phyloP scores from a whole-genome alignment of 2,888 invertebrate species.

The Mamestra brassicae region DNA sequence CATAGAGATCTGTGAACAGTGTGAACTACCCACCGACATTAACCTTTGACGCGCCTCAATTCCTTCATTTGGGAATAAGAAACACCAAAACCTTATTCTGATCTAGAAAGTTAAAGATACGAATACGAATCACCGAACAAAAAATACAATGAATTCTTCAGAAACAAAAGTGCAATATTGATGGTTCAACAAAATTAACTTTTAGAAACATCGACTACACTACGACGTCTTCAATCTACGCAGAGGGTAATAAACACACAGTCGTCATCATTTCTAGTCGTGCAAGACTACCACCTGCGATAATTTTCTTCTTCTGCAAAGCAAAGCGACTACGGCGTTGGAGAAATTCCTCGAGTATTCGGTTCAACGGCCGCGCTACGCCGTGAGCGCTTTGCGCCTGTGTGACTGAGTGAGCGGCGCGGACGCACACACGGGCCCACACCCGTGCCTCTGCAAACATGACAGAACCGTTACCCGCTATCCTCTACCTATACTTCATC shows the following conservation, averaged over 20 bases:
- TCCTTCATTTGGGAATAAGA: background rate
- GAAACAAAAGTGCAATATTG: background rate
- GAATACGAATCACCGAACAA: background rate
- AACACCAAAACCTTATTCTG: background rate
- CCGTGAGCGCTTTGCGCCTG: conserved; percentile 81
- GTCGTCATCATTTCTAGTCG: conserved; percentile 56
- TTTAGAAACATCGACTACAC: background rate
- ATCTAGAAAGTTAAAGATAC: background rate
- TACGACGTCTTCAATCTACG: conserved; percentile 2
- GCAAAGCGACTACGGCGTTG: conserved; percentile 82
- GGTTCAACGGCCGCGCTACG: conserved; percentile 89
- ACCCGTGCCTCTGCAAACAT: conserved; percentile 86
- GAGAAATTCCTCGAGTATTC: conserved; percentile 90
- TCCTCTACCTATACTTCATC: conserved; percentile 80
- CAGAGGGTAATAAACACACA: conserved; percentile 16
- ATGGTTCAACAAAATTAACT: background rate
- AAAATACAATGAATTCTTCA: background rate
- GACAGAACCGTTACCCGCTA: conserved; percentile 87
- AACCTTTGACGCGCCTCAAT: conserved; percentile 22
- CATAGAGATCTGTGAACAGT: conserved; percentile 23
- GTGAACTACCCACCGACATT: conserved; percentile 11
- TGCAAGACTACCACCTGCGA: conserved; percentile 73
- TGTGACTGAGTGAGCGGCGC: conserved; percentile 81
- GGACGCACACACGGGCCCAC: conserved; percentile 83
- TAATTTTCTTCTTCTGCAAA: conserved; percentile 84